phyloP scores from a whole-genome alignment of 2,113 vertebrate genomes.

The Gallinago media region DNA sequence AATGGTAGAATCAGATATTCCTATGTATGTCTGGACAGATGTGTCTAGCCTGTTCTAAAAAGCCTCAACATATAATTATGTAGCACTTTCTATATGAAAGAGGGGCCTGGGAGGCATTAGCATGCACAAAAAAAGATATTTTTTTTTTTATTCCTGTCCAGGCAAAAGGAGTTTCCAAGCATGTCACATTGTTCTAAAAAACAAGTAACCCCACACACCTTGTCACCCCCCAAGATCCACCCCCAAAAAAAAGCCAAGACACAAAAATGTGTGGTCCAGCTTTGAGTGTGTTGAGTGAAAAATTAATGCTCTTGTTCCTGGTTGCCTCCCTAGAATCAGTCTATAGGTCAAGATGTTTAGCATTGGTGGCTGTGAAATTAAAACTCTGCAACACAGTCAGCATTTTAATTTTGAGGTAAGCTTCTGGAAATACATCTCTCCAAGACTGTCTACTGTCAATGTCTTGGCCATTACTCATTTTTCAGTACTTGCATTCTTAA shows the following conservation, averaged over 20 bases:
- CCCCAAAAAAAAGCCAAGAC: not conserved
- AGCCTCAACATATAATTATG: not conserved
- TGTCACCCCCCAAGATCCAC: too few species aligned
- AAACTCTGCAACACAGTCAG: not conserved
- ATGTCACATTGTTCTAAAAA: not conserved
- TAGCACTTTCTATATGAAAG: not conserved
- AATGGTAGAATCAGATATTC: not conserved
- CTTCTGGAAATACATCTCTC: not conserved
- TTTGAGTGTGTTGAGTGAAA: not conserved
- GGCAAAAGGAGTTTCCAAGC: not conserved
- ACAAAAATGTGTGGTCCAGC: not conserved
- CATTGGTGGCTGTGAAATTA: not conserved
- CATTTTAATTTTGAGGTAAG: not conserved
- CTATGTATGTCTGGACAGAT: not conserved
- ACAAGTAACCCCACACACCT: too few species aligned
- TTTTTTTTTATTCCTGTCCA: not conserved
- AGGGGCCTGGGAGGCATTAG: not conserved
- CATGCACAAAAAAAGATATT: not conserved
- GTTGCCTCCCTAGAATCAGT: fast-evolving
- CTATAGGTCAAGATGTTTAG: not conserved
- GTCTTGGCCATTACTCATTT: fast-evolving
- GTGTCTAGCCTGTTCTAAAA: not conserved
- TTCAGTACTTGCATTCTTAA: not conserved
- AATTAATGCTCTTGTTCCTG: not conserved
- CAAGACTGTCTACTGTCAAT: not conserved